These are phyloP conservation scores for Bos indicus DNA, from an alignment of 2,113 vertebrate species.

Conservation along the genomic window DNA sequence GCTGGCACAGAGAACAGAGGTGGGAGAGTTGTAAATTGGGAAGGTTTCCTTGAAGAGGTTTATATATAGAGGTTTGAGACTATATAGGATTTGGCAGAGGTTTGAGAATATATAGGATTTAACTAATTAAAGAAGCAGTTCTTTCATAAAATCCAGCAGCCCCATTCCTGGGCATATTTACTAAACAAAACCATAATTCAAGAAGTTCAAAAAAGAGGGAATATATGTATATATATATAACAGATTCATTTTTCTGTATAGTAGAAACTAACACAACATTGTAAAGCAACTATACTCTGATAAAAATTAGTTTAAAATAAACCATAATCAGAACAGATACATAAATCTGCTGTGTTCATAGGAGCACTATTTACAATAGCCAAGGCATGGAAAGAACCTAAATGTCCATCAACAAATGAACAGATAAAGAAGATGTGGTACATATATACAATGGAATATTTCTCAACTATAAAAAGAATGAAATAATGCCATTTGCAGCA, in stretches of 20 bases:
- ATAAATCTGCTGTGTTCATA: neutral
- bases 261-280: neutral
- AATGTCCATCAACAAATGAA: neutral
- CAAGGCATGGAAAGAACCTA: neutral
- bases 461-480: neutral
- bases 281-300: neutral
- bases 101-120: neutral
- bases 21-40: neutral
- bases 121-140: neutral
- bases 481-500: neutral
- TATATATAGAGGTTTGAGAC: neutral
- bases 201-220: neutral
- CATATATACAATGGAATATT: neutral
- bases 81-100: neutral
- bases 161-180: neutral
- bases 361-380: neutral
- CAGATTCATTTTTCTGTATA: neutral
- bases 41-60: neutral
- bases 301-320: neutral
- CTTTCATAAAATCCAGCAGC: neutral
- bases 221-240: neutral
- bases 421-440: neutral
- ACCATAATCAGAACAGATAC: neutral
- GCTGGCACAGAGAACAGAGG: neutral
- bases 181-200: neutral